Conservation (phyloP, 1,140 invertebrate species). For the Gonioctena quinquepunctata region DNA sequence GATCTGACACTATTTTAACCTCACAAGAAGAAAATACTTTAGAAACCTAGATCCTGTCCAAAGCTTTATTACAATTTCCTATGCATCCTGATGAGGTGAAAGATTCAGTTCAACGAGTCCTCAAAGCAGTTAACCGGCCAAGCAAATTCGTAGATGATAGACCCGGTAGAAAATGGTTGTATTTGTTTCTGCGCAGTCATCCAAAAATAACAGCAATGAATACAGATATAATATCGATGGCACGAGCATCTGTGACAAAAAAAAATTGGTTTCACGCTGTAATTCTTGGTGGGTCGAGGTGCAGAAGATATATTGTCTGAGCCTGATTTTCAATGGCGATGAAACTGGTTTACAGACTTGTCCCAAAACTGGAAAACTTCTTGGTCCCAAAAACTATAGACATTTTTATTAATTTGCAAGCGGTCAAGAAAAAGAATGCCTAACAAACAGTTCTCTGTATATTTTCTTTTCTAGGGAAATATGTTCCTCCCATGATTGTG, state of each 20-base stretch:
- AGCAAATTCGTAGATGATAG: conserved; percentile 45
- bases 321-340: no score
- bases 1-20: conserved; percentile 37
- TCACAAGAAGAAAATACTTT: conserved; percentile 44
- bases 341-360: no score
- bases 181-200: background rate
- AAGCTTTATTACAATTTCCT: conserved; percentile 49
- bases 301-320: no score
- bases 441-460: no score
- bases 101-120: conserved; percentile 50
- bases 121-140: conserved; percentile 36
- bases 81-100: conserved; percentile 46
- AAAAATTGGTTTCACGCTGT: no score
- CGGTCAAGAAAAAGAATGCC: no score
- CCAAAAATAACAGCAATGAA: background rate
- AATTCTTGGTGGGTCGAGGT: no score
- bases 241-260: background rate
- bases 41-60: conserved; percentile 47
- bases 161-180: conserved; percentile 40
- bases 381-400: no score
- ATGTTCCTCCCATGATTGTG: no score
- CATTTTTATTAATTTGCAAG: no score
- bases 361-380: no score
- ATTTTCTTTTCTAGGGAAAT: no score
- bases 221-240: background rate